These are phyloP conservation scores for Mastigias papua DNA, from an alignment of 30 jellyfish, hydroid and myxozoan species.

Conservation along the genomic window DNA sequence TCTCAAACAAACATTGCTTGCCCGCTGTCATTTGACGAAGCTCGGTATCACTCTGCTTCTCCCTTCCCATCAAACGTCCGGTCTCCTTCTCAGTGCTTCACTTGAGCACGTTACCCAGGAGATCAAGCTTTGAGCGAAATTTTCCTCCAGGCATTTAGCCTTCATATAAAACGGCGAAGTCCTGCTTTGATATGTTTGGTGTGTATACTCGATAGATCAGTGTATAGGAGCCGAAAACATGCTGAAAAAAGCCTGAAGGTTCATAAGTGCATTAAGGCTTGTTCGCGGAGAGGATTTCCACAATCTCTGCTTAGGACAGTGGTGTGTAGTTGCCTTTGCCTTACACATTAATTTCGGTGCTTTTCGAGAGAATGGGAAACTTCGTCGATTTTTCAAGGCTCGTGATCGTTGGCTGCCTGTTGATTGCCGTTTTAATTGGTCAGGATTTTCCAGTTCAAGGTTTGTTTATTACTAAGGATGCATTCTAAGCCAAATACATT, in stretches of 20 bases:
- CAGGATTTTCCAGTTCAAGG: constrained; percentile 5
- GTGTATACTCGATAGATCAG: constrained; percentile 47
- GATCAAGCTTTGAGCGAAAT: constrained; percentile 48
- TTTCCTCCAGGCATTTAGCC: constrained; percentile 78
- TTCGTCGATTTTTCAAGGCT: constrained; percentile 28
- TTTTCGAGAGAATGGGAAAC: constrained; percentile 39
- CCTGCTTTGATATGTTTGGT: constrained; percentile 36
- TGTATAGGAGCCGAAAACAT: constrained; percentile 44
- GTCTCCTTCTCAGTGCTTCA: constrained; percentile 66
- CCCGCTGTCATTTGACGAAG: constrained; percentile 53
- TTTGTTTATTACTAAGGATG: not conserved
- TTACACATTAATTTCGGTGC: not conserved
- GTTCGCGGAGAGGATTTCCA: constrained; percentile 12
- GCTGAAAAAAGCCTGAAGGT: constrained; percentile 64
- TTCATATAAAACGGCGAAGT: constrained; percentile 61
- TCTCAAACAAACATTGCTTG: not conserved
- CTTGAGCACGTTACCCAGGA: constrained; percentile 66
- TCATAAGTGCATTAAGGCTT: constrained; percentile 3
- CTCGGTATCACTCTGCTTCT: constrained; percentile 30
- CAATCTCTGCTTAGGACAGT: constrained; percentile 19
- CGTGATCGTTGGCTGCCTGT: constrained; percentile 19
- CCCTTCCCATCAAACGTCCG: constrained; percentile 71
- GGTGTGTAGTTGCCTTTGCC: constrained; percentile 15
- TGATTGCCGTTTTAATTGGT: not conserved
- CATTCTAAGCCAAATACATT: not conserved